Percentiles rank a stretch among this genome's conserved stretches.
Conservation (phyloP, 2,888 invertebrate species). For the Drosophila koepferae region DNA sequence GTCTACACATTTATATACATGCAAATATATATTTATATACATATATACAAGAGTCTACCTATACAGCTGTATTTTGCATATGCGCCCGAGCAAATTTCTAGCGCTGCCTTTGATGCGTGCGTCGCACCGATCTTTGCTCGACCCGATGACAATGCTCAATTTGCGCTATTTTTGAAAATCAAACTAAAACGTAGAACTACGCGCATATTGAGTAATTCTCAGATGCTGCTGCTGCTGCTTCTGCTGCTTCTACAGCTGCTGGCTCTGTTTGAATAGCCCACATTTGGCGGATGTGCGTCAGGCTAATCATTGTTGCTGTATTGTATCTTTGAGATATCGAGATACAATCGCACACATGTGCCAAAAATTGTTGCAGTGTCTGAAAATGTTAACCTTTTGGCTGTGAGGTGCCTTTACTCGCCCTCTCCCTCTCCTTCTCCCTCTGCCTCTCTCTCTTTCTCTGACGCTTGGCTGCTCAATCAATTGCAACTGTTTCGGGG, state of each 20-base stretch:
- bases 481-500: conserved; percentile 50
- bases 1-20: conserved; percentile 27
- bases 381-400: conserved; percentile 46
- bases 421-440: too few species aligned
- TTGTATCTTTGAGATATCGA: conserved; percentile 33
- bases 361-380: conserved; percentile 69
- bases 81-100: conserved; percentile 60
- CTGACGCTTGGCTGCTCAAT: conserved; percentile 25
- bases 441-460: conserved; percentile 1
- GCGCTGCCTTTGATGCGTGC: conserved; percentile 66
- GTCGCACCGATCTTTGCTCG: conserved; percentile 24
- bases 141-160: conserved; percentile 70
- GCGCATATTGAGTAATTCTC: conserved; percentile 62
- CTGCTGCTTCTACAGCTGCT: not conserved
- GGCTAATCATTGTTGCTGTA: conserved; percentile 45
- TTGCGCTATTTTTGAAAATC: conserved; percentile 71
- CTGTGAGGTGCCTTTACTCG: not conserved
- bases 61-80: conserved; percentile 44
- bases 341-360: conserved; percentile 50
- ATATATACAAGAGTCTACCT: conserved; percentile 2
- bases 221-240: not conserved
- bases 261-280: conserved; percentile 65
- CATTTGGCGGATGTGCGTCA: conserved; percentile 75
- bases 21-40: conserved; percentile 5
- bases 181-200: conserved; percentile 43